A percentile compares a stretch with the other conserved stretches of the same genome.
Conservation (phyloP, 2,113 vertebrate genomes). For the Gallinago media region DNA sequence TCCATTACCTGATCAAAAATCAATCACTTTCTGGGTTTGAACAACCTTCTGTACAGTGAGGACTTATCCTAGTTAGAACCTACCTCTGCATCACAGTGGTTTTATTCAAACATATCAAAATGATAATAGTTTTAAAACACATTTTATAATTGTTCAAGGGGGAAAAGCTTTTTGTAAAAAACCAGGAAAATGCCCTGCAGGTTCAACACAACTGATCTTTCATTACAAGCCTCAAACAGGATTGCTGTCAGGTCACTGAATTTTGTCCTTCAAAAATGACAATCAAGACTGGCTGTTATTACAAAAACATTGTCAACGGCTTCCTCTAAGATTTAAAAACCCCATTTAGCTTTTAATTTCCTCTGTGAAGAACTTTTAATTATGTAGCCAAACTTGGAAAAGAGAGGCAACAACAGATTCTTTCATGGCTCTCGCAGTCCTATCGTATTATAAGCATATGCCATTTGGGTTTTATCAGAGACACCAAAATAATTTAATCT, state of each 20-base stretch:
- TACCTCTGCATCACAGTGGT: background rate
- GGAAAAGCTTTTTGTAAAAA: background rate
- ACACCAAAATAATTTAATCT: background rate
- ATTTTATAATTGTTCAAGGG: background rate
- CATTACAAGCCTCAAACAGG: background rate
- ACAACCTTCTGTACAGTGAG: background rate
- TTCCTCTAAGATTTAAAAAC: background rate
- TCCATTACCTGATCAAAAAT: background rate
- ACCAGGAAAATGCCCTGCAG: background rate
- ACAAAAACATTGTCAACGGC: background rate
- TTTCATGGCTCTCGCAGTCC: background rate
- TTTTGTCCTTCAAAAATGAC: constrained; percentile 34
- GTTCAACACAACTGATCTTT: constrained; percentile 21
- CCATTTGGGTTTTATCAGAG: background rate
- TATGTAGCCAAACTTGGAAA: background rate
- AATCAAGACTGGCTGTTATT: background rate
- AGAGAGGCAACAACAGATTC: background rate
- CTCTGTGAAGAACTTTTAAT: background rate
- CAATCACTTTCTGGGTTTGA: background rate
- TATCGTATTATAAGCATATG: background rate
- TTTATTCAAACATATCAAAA: background rate
- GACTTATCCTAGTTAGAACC: background rate
- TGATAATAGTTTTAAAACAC: background rate
- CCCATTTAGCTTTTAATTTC: background rate
- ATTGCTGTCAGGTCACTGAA: constrained; percentile 22